These are phyloP conservation scores for Acomys russatus DNA, from an alignment of 2,797 vertebrate genomes.

Conservation along the genomic window DNA sequence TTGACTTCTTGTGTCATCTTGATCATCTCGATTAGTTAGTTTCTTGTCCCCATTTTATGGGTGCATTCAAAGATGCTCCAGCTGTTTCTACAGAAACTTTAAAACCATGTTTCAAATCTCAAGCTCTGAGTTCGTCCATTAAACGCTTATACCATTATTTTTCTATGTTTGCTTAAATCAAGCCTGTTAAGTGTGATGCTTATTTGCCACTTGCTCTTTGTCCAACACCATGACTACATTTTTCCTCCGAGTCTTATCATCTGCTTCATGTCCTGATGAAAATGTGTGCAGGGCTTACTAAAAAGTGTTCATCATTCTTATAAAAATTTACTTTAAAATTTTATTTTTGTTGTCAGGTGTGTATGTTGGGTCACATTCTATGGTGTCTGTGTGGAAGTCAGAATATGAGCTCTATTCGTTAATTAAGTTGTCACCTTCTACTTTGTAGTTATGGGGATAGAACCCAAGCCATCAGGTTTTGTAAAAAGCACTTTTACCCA, in stretches of 20 bases:
- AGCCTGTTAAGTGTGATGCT: not conserved
- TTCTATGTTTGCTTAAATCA: not conserved
- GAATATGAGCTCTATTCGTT: not conserved
- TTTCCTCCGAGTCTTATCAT: conserved; percentile 16
- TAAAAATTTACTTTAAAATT: not conserved
- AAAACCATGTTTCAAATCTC: not conserved
- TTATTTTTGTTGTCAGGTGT: not conserved
- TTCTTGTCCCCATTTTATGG: not conserved
- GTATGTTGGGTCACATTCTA: too few species aligned
- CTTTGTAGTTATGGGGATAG: not conserved
- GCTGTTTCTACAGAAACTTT: not conserved
- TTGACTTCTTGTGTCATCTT: not conserved
- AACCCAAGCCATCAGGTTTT: not conserved
- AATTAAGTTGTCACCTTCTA: not conserved
- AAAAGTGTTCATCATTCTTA: not conserved
- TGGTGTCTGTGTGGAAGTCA: not conserved
- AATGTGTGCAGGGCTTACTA: not conserved
- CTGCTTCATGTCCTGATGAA: not conserved
- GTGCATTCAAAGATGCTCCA: not conserved
- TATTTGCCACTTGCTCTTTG: not conserved
- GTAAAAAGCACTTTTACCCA: not conserved
- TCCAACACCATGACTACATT: not conserved
- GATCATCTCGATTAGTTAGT: not conserved
- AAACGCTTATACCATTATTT: not conserved
- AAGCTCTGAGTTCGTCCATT: not conserved